Conservation (phyloP, 2,113 vertebrate genomes). For the Platysternon megacephalum region DNA sequence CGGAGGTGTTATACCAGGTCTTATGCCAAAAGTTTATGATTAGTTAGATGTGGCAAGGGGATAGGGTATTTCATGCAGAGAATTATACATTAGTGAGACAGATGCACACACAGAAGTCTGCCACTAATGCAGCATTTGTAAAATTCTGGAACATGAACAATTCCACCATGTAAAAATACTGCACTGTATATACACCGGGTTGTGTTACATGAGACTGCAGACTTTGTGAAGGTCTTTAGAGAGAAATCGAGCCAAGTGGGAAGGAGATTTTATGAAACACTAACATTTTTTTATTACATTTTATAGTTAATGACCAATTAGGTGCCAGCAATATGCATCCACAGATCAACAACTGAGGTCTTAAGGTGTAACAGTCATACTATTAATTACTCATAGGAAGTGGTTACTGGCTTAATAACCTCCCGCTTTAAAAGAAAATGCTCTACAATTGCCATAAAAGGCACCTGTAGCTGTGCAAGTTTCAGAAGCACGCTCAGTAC, state of each 20-base stretch:
- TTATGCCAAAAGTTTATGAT: background rate
- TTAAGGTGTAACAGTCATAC: background rate
- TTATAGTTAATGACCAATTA: background rate
- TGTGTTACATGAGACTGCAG: background rate
- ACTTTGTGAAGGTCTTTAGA: background rate
- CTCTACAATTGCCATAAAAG: slow-evolving; percentile 27
- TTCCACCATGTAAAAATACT: background rate
- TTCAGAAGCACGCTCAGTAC: background rate
- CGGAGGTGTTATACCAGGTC: too few species aligned
- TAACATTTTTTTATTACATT: background rate
- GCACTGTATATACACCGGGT: background rate
- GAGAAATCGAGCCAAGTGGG: background rate
- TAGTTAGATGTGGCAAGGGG: background rate
- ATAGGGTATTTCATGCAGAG: background rate
- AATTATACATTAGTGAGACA: background rate
- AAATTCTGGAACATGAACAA: background rate
- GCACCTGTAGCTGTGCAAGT: slow-evolving; percentile 34
- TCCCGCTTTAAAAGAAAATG: background rate
- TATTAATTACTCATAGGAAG: background rate
- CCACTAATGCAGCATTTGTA: too few species aligned
- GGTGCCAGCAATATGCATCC: background rate
- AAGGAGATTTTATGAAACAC: background rate
- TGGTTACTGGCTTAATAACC: slow-evolving; percentile 4
- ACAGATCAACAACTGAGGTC: slow-evolving; percentile 6
- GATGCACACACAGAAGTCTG: background rate